Base-by-base conservation (phyloP, 1,140 invertebrate species). In the Laupala kohalensis region DNA sequence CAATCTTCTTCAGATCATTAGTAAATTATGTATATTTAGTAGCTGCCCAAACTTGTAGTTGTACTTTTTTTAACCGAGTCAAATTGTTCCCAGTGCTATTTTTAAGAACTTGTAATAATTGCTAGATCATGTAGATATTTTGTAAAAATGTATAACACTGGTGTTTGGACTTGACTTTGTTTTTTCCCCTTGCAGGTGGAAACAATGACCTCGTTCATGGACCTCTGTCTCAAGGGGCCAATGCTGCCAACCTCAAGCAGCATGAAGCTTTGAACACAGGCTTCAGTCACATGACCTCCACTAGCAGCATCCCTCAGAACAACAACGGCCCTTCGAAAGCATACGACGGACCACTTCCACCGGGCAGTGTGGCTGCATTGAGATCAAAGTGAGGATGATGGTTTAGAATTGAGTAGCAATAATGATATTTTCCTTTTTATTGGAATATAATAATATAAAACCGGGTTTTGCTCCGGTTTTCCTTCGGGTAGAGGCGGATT, bases 201-300 rank as follows among this genome's bases (percentile, higher is more conserved):
- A 79, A 83, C 83, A 70, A 82, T 81, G 74, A 85, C 83, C n/a
- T 78, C 85, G 13, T 83, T 82, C 5, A 78, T 82, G 71, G 81
- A 81, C 66, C 76, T 79, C 30, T 78, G 77, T 68, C 67, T 4
- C 67, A 27, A 29, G 27, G 13, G 0, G n/a, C 67, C 12, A 80
- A 79, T 29, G 74, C 69, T 4, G 30, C 69, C 2, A 30, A 30
- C 25, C 66, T n/a, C 23, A 64, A 53, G 29, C 25, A 70, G 25
- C 87, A 89, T 75, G 88, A 89, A 78, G 84, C 87, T 1, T 89
- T 88, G 79, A 89, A 88, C 80, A 86, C 87, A 67, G 88, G 87
- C 30, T 90, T 89, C 77, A 89, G 87, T 75, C 81, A 87, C 73
- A 88, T 87, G 27, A 89, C 88, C 37, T 88, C 87, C 5, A 88